These are phyloP conservation scores for Typhlichthys subterraneus DNA, from an alignment of 2,797 vertebrate species.

Conservation along the genomic window DNA sequence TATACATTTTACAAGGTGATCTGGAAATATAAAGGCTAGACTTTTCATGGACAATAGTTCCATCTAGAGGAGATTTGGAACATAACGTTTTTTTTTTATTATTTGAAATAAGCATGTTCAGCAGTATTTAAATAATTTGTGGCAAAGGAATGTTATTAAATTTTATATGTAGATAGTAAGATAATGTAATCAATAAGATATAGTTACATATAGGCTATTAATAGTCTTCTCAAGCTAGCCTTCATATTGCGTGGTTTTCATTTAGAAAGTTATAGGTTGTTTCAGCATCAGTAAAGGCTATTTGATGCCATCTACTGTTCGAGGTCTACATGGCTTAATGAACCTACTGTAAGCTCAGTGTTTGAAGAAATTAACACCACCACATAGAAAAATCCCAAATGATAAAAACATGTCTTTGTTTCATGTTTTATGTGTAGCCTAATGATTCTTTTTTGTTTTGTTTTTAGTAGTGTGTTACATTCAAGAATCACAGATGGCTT, in stretches of 20 bases:
- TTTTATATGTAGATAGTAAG: no score
- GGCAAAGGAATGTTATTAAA: not conserved
- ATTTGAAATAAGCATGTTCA: not conserved
- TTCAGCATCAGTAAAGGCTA: constrained; percentile 18
- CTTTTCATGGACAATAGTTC: constrained; percentile 76
- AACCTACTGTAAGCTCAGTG: no score
- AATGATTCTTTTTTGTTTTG: no score
- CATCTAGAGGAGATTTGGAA: constrained; percentile 72
- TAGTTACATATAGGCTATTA: no score
- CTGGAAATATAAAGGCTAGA: constrained; percentile 44
- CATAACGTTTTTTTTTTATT: not conserved
- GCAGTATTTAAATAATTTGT: not conserved
- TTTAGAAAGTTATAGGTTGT: not conserved
- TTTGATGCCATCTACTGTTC: constrained; percentile 67
- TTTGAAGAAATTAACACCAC: no score
- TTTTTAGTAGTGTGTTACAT: not conserved
- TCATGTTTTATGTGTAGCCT: not conserved
- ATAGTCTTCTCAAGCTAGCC: not conserved
- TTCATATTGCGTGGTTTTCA: not conserved
- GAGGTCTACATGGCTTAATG: no score
- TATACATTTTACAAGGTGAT: constrained; percentile 58
- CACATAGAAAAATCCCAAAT: no score
- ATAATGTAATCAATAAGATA: no score
- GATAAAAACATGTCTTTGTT: no score
- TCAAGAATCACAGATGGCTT: no score